A percentile compares a stretch with the other conserved stretches of the same genome.
Conservation (phyloP, 2,797 vertebrate genomes). For the Nyctibius grandis region DNA sequence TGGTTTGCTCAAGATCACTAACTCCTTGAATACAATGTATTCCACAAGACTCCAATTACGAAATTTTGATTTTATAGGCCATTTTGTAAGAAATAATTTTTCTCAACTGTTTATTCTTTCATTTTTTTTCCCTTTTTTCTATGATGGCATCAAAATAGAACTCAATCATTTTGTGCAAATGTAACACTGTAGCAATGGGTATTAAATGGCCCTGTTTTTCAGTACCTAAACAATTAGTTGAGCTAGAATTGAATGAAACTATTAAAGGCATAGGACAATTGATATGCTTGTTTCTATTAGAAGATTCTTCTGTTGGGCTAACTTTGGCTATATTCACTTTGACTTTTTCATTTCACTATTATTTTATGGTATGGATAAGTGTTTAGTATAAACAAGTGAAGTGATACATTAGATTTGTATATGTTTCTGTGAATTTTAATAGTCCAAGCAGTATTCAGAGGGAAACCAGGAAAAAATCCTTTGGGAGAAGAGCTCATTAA, state of each 20-base stretch:
- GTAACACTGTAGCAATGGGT: background rate
- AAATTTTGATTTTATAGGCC: background rate
- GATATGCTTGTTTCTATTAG: background rate
- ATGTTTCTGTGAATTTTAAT: background rate
- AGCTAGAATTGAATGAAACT: background rate
- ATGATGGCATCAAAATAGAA: background rate
- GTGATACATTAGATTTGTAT: background rate
- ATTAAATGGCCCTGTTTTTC: background rate
- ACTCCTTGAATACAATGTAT: background rate
- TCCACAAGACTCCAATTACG: background rate
- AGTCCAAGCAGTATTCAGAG: background rate
- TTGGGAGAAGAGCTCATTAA: background rate
- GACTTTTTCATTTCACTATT: background rate
- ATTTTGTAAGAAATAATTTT: background rate
- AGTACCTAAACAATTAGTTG: background rate
- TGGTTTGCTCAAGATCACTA: background rate
- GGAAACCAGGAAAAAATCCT: background rate
- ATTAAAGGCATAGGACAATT: background rate
- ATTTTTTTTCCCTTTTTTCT: no score
- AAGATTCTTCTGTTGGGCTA: background rate
- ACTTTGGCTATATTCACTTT: background rate
- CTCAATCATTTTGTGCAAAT: background rate
- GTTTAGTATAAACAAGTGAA: background rate
- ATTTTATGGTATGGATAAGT: background rate
- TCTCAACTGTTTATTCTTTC: background rate